These are phyloP conservation scores for Thumatha senex DNA, from an alignment of 2,888 invertebrate species.

Conservation along the genomic window DNA sequence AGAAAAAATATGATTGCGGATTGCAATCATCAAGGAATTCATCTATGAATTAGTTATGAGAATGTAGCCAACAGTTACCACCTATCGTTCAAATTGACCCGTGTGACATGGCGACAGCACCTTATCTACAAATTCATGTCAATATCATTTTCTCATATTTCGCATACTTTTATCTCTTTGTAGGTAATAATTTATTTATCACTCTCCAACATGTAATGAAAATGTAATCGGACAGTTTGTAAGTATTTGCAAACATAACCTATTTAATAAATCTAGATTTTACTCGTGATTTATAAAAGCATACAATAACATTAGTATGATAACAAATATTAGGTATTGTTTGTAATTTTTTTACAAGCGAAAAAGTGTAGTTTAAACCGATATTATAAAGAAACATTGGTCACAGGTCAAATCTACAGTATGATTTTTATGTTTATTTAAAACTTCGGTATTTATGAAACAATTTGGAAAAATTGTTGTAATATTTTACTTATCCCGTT, in stretches of 20 bases:
- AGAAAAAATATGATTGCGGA: no score
- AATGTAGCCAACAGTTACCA: neutral
- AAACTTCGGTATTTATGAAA: no score
- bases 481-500: no score
- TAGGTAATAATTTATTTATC: neutral
- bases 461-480: no score
- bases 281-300: neutral
- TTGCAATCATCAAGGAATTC: no score
- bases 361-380: no score
- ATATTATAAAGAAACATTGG: no score
- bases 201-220: neutral
- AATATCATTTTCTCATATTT: constrained; percentile 19
- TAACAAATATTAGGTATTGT: no score
- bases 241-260: neutral
- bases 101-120: constrained; percentile 12
- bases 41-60: neutral
- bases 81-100: constrained; percentile 6
- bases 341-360: no score
- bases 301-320: constrained; percentile 2
- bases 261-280: no score
- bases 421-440: no score
- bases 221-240: neutral
- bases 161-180: neutral
- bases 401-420: no score
- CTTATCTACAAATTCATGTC: constrained; percentile 8